These are phyloP conservation scores for Lacerta viridis DNA, from an alignment of 2,797 vertebrate genomes.

Conservation along the genomic window DNA sequence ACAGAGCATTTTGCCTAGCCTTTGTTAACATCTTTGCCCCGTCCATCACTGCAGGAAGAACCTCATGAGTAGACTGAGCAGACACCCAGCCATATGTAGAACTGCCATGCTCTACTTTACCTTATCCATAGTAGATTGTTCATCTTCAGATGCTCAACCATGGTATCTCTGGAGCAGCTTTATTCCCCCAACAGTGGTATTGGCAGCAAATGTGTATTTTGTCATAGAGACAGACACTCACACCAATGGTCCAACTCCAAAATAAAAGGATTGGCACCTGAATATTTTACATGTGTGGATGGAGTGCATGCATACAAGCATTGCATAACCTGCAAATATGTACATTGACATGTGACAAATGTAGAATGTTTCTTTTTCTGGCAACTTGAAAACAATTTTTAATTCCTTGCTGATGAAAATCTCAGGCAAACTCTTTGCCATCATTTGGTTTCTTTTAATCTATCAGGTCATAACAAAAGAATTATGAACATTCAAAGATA, in stretches of 20 bases:
- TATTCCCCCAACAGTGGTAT: not conserved
- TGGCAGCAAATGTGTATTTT: not conserved
- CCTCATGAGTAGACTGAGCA: not conserved
- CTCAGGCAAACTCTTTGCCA: no score
- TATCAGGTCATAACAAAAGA: not conserved
- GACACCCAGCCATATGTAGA: no score
- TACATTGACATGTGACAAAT: not conserved
- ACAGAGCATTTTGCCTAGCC: not conserved
- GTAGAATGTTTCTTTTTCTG: not conserved
- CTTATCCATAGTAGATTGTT: not conserved
- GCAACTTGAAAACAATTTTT: not conserved
- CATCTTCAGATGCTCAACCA: not conserved
- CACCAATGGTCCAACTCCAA: not conserved
- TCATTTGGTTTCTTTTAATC: not conserved
- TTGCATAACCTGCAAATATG: not conserved
- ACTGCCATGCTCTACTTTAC: not conserved
- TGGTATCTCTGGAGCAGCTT: not conserved
- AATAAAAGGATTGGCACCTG: not conserved
- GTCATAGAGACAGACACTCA: not conserved
- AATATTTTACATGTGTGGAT: not conserved
- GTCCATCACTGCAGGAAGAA: no score
- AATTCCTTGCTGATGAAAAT: not conserved
- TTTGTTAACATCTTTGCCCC: not conserved
- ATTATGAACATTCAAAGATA: not conserved
- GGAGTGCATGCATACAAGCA: not conserved